These are phyloP conservation scores for Lerista edwardsae DNA, from an alignment of 2,797 vertebrate genomes.

Conservation along the genomic window DNA sequence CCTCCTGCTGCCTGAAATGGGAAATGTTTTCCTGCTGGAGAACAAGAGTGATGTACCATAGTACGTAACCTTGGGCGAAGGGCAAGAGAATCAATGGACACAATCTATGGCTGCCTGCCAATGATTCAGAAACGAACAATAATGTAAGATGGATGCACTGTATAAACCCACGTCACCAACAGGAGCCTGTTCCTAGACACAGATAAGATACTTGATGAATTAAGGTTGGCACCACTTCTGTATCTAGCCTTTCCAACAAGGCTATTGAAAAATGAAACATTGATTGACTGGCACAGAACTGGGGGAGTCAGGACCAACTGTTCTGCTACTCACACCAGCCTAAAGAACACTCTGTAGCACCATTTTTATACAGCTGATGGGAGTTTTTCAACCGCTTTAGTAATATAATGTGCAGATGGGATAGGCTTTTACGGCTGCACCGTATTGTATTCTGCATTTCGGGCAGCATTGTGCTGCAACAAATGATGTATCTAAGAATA, in stretches of 20 bases:
- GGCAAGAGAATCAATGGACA: conserved; percentile 24
- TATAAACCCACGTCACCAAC: conserved; percentile 35
- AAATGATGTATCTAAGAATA: neutral
- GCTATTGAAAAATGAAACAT: conserved; percentile 45
- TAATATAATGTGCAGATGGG: neutral
- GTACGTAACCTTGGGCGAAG: conserved; percentile 30
- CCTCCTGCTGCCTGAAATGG: conserved; percentile 15
- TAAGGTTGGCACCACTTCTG: conserved; percentile 37
- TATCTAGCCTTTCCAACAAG: conserved; percentile 45
- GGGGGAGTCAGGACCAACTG: neutral
- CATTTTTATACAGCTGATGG: conserved; percentile 17
- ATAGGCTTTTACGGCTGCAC: conserved; percentile 17
- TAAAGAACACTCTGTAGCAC: conserved; percentile 20
- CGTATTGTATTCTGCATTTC: conserved; percentile 32
- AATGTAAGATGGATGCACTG: conserved; percentile 32
- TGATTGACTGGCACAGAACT: conserved; percentile 22
- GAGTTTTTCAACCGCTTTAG: conserved; percentile 34
- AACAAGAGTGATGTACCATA: conserved; percentile 21
- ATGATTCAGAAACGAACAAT: conserved; percentile 33
- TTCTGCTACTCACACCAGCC: conserved; percentile 16
- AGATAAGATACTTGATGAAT: conserved; percentile 23
- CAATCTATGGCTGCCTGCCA: conserved; percentile 27
- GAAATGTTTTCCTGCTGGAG: conserved; percentile 25
- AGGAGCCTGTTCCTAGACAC: conserved; percentile 33
- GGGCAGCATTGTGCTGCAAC: neutral